Conservation (phyloP, 2,888 invertebrate genomes). For the Brassicogethes aeneus region DNA sequence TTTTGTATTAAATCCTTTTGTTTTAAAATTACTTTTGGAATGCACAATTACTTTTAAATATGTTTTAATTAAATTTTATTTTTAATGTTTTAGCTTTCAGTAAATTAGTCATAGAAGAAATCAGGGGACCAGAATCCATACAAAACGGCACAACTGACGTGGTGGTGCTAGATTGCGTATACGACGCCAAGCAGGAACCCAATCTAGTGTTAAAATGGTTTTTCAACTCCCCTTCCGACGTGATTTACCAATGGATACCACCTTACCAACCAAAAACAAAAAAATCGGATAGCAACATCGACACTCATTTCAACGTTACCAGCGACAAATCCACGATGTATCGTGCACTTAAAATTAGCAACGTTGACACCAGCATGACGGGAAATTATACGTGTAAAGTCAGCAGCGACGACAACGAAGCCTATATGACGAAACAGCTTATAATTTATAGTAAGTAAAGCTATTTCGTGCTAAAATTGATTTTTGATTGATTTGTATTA, state of each 20-base stretch:
- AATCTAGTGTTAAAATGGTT: conserved; percentile 46
- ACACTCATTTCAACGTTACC: conserved; percentile 35
- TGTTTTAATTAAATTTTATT: too few relatives aligned
- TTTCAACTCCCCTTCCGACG: conserved; percentile 37
- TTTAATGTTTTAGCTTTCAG: conserved; percentile 29
- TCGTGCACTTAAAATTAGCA: conserved; percentile 46
- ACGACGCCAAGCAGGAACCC: conserved; percentile 33
- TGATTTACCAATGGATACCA: conserved; percentile 45
- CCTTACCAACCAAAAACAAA: conserved; percentile 15
- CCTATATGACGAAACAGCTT: conserved; percentile 39
- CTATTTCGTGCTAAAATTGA: conserved; percentile 1
- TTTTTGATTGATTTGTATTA: not conserved
- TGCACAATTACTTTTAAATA: too few relatives aligned
- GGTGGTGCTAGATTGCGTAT: conserved; percentile 44
- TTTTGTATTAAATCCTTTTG: too few relatives aligned
- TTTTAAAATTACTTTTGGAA: too few relatives aligned
- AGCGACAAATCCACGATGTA: conserved; percentile 39
- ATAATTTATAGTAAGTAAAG: conserved; percentile 47
- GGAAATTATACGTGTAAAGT: conserved; percentile 50
- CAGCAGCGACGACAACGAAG: conserved; percentile 42
- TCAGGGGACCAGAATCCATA: conserved; percentile 26
- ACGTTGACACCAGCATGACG: conserved; percentile 42
- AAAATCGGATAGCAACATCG: conserved; percentile 33
- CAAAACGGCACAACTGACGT: conserved; percentile 25
- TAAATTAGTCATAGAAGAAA: conserved; percentile 26